These are phyloP conservation scores for Anisognathus igniventris DNA, from an alignment of 2,797 vertebrate species.

Conservation along the genomic window DNA sequence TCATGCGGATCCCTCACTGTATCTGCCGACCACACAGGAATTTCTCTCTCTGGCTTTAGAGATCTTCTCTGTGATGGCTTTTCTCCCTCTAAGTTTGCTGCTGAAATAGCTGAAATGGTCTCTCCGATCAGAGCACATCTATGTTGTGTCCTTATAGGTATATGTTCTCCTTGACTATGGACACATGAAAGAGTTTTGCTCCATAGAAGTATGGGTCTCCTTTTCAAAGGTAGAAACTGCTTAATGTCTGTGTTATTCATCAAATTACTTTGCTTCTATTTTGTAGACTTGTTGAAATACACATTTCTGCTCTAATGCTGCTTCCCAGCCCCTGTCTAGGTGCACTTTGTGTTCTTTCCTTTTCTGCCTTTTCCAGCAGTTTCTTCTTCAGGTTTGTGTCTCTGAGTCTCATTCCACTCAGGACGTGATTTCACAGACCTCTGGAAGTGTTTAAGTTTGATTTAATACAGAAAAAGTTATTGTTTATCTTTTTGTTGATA, in stretches of 20 bases:
- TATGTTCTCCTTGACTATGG: not conserved
- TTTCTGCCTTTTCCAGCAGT: not conserved
- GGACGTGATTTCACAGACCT: not conserved
- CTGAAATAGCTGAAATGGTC: not conserved
- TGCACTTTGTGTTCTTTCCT: not conserved
- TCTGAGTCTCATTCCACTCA: not conserved
- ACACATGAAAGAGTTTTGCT: not conserved
- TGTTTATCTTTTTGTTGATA: not conserved
- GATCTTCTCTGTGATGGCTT: not conserved
- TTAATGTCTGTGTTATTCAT: not conserved
- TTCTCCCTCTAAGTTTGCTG: not conserved
- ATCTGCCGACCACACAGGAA: not conserved
- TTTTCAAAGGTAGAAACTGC: not conserved
- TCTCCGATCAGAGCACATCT: not conserved
- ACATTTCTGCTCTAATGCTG: not conserved
- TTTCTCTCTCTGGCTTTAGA: not conserved
- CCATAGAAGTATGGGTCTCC: not conserved
- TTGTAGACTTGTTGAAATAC: not conserved
- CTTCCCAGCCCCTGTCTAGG: not conserved
- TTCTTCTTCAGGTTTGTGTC: not conserved
- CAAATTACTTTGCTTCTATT: not conserved
- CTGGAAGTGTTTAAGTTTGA: not conserved
- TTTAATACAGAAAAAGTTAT: fast-evolving
- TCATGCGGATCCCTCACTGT: not conserved
- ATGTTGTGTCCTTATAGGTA: fast-evolving